Evolutionary conservation across 2,797 vertebrate genomes (phyloP).

Genomic region (Allobates femoralis): DNA sequence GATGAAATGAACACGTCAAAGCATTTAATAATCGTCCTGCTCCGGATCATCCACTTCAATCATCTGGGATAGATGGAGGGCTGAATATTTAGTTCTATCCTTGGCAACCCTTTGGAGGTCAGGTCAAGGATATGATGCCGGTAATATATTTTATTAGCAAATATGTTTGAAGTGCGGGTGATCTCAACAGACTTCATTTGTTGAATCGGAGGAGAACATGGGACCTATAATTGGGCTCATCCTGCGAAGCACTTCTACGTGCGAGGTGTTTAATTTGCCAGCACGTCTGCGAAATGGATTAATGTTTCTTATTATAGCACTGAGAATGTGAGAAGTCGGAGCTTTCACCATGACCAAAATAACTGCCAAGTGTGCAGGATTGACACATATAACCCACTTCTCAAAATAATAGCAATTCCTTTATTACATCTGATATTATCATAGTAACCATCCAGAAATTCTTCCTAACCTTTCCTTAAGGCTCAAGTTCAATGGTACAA

Average conservation of each 20-base stretch:
- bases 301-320: constrained; percentile 46
- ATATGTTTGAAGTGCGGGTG: constrained; percentile 10
- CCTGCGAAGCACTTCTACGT: constrained; percentile 22
- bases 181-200: constrained; percentile 22
- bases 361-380: constrained; percentile 33
- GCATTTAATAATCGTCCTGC: constrained; percentile 24
- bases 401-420: background rate
- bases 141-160: constrained; percentile 35
- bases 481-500: too few relatives aligned
- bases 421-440: background rate
- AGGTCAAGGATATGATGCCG: background rate
- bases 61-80: background rate
- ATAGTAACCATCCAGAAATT: background rate
- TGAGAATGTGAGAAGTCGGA: constrained; percentile 17
- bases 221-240: constrained; percentile 49
- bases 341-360: constrained; percentile 32
- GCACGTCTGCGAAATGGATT: constrained; percentile 34
- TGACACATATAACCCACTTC: background rate
- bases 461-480: too few relatives aligned
- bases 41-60: constrained; percentile 23
- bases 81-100: background rate
- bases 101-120: background rate
- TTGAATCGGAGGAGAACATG: constrained; percentile 1
- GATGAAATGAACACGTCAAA: background rate
- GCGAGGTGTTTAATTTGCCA: constrained; percentile 43